phyloP scores from a whole-genome alignment of 2,113 vertebrate species.

The Lasiurus cinereus region DNA sequence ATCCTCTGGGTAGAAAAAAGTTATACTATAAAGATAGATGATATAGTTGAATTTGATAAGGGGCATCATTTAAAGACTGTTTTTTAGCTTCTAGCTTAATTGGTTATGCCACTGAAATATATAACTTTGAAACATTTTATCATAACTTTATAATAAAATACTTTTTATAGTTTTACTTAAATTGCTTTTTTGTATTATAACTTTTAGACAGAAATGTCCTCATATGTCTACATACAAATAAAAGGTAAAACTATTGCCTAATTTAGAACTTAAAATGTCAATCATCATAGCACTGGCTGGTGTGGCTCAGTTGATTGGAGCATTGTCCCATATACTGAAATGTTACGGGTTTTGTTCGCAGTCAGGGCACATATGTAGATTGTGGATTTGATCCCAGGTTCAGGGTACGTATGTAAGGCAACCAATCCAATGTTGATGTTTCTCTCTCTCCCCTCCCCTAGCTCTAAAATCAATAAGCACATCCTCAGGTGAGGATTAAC shows the following conservation, averaged over 20 bases:
- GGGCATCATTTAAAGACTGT: not conserved
- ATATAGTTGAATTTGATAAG: not conserved
- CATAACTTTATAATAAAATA: not conserved
- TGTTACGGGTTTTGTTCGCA: no score
- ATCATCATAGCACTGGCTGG: not conserved
- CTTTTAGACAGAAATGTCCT: not conserved
- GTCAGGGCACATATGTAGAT: no score
- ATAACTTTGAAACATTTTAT: constrained; percentile 43
- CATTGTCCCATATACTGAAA: no score
- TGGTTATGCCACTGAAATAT: not conserved
- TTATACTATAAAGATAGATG: not conserved
- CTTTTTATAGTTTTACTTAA: not conserved
- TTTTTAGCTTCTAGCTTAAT: constrained; percentile 10
- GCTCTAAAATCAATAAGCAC: no score
- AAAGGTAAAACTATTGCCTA: not conserved
- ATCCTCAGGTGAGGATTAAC: no score
- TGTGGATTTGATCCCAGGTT: no score
- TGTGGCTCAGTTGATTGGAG: no score
- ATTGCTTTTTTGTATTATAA: not conserved
- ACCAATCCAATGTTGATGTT: no score
- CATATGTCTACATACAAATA: not conserved
- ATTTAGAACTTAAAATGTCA: not conserved
- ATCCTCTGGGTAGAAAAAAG: not conserved
- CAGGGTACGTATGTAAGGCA: no score
- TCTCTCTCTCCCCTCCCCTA: no score